phyloP scores from a whole-genome alignment of 2,888 invertebrate species.

The Zygaena filipendulae region DNA sequence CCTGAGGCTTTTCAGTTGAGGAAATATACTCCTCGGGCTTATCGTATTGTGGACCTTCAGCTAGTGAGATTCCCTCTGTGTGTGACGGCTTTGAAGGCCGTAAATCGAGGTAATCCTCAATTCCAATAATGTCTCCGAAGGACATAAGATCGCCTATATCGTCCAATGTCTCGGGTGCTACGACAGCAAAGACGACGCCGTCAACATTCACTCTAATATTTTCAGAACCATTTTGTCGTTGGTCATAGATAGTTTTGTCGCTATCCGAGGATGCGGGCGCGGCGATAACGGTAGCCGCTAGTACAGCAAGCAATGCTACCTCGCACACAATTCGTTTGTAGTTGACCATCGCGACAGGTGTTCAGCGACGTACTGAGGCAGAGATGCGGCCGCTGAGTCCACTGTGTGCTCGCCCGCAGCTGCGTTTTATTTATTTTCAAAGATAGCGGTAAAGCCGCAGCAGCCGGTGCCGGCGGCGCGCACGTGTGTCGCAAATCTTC shows the following conservation, averaged over 20 bases:
- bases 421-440: conserved; percentile 65
- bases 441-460: conserved; percentile 60
- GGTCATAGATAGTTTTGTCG: conserved; percentile 68
- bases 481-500: no score
- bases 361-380: conserved; percentile 41
- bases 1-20: conserved; percentile 16
- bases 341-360: conserved; percentile 56
- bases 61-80: conserved; percentile 9
- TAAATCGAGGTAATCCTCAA: conserved; percentile 31
- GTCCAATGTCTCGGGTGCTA: conserved; percentile 71
- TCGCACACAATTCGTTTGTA: conserved; percentile 55
- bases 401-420: conserved; percentile 52
- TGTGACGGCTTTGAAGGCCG: conserved; percentile 1
- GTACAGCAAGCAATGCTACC: conserved; percentile 29
- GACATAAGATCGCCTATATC: conserved; percentile 63
- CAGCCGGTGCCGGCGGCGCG: conserved; percentile 26
- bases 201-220: conserved; percentile 78
- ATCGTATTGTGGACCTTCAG: conserved; percentile 18
- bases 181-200: conserved; percentile 74
- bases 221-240: conserved; percentile 81
- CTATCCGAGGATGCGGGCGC: conserved; percentile 31
- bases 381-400: conserved; percentile 33
- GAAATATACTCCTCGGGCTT: conserved; percentile 20
- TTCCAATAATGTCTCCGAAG: conserved; percentile 39
- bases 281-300: conserved; percentile 22